A percentile compares a stretch with the other conserved stretches of the same genome.
These are phyloP conservation scores for Scaptomyza hsui DNA, from an alignment of 1,140 invertebrate species.

Conservation along the genomic window DNA sequence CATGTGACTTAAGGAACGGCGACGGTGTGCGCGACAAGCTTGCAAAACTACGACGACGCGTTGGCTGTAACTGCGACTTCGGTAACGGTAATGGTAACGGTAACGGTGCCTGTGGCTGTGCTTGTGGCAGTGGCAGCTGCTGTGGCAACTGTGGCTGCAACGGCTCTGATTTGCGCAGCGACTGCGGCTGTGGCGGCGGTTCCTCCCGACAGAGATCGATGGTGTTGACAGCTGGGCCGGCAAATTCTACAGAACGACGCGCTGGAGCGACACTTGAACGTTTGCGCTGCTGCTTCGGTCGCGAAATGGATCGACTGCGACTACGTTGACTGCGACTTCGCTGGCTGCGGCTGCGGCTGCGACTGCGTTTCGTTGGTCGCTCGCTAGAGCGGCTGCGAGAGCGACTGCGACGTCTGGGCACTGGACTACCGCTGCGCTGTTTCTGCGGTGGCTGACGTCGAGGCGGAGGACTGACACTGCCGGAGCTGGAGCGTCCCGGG, in stretches of 20 bases:
- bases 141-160: slow-evolving; percentile 31
- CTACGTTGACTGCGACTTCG: slow-evolving; percentile 49
- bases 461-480: slow-evolving; percentile 44
- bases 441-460: slow-evolving; percentile 15
- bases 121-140: slow-evolving; percentile 45
- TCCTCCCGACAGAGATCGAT: slow-evolving; percentile 84
- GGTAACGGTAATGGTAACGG: too few relatives aligned
- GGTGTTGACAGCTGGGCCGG: slow-evolving; percentile 71
- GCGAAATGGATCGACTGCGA: slow-evolving; percentile 66
- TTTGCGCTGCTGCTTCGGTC: slow-evolving; percentile 46
- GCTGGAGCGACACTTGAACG: slow-evolving; percentile 50
- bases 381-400: slow-evolving; percentile 49
- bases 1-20: slow-evolving; percentile 91
- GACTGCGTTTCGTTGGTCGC: slow-evolving; percentile 22
- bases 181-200: slow-evolving; percentile 66
- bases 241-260: slow-evolving; percentile 72
- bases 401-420: slow-evolving; percentile 41
- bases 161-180: slow-evolving; percentile 2
- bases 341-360: slow-evolving; percentile 44
- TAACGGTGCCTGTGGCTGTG: too few relatives aligned
- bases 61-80: slow-evolving; percentile 24
- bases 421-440: slow-evolving; percentile 30
- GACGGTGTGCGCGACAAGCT: slow-evolving; percentile 91
- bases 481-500: slow-evolving; percentile 43
- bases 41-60: slow-evolving; percentile 64